These are phyloP conservation scores for Laticauda colubrina DNA, from an alignment of 2,113 vertebrate genomes.

Conservation along the genomic window DNA sequence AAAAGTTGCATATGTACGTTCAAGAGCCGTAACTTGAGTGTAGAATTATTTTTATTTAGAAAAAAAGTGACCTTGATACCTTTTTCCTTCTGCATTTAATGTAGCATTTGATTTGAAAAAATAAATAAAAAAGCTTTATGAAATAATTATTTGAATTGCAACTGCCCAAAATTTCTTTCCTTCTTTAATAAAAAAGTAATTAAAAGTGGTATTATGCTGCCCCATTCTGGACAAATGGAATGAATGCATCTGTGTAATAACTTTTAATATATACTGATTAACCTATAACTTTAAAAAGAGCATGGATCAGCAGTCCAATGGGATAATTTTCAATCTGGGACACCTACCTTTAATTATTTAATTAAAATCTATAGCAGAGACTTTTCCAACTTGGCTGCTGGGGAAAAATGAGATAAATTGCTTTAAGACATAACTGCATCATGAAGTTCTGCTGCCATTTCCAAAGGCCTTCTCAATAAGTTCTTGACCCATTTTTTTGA, in stretches of 20 bases:
- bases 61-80: neutral
- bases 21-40: neutral
- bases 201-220: slow-evolving; percentile 65
- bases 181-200: slow-evolving; percentile 50
- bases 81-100: neutral
- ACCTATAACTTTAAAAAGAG: neutral
- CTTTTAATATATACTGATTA: too few species aligned
- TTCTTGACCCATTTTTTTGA: neutral
- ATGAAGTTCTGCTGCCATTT: neutral
- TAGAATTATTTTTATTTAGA: neutral
- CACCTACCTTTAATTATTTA: neutral
- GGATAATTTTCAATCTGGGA: neutral
- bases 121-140: neutral
- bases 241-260: slow-evolving; percentile 5
- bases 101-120: neutral
- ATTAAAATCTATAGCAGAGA: too few species aligned
- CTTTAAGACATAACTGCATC: neutral
- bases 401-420: neutral
- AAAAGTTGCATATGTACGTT: neutral
- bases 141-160: neutral
- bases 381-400: neutral
- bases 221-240: slow-evolving; percentile 63
- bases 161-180: neutral
- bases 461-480: neutral
- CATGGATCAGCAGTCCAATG: neutral